Base-by-base conservation (phyloP, 2,113 vertebrate genomes). In the Tor tambroides region DNA sequence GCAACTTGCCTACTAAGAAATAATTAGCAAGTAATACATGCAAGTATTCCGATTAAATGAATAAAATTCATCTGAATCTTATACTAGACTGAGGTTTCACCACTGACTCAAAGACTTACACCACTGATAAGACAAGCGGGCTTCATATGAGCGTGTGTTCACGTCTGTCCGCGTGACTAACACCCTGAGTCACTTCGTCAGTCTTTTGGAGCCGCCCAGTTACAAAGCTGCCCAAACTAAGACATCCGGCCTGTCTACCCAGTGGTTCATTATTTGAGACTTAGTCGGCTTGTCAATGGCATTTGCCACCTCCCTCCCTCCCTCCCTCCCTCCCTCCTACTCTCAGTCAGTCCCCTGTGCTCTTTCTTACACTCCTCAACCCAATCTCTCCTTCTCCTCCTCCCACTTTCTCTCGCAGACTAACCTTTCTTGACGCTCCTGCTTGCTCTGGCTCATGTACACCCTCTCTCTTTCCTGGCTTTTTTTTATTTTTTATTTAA, bases 151-250 rank as follows among this genome's bases (percentile, higher is more conserved):
- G 61, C 8, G 15, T 49, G n/a, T 11, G 23, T 82, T 67, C 61
- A 82, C 6, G 80, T 65, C n/a, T 65, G 59, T 63, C 80, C 10
- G 32, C 2, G 79, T 87, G 89, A 91, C 89, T 90, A 86, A 87
- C 56, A 32, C 86, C 19, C 83, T 76, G 75, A 54, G 63, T 87
- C 87, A 85, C 69, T 11, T 72, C 78, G 46, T 90, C 88, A 89
- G 51, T 59, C 14, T 46, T 54, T 82, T 46, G 26, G 41, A 28
- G 76, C 63, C 32, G 30, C 46, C 69, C 41, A 69, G 63, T 86
- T 76, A 17, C 79, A 85, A 78, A 81, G 32, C 63, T 85, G 87
- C 65, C 91, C 88, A 87, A 87, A 91, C 87, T 79, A 84, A 88
- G 91, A 86, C 87, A 72, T 89, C 87, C 83, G 80, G 80, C 49